Evolutionary conservation across 2,113 vertebrate species (phyloP), one percentile per base, ranked within the genome.

Genomic region (Ciconia boyciana): DNA sequence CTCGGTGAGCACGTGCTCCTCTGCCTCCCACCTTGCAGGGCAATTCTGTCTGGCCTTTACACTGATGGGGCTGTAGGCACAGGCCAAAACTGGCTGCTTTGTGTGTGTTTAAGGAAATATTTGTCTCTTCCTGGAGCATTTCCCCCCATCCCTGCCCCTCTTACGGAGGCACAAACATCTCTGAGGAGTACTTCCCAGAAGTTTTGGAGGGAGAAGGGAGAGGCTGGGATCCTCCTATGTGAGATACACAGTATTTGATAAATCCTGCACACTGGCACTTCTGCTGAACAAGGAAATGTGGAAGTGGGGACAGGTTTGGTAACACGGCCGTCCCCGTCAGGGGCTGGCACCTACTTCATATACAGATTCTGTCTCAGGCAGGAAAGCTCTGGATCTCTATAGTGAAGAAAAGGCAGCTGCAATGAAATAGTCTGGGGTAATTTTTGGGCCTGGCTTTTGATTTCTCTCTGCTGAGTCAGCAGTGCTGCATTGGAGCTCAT

Each of bases 41-140:
- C 20, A 16, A 0, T 22, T 43, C 44, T 13, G 13, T 7, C 54
- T 2, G 22, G 18, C 31, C 18, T 36, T 32, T 10, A 34, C 14
- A 0, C 62, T 2, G 12, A 7, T 2, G 9, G n/a, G 12, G 22
- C n/a, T 26, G 26, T 6, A 44, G 44, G 39, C 16, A 15, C 3
- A 0, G 8, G 12, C 60, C 60, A 19, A 16, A 12, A 13, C 8
- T 1, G 34, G 52, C 57, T 24, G 48, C 2, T 48, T 11, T 16
- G 7, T 18, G 36, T 3, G 31, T 3, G 7, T 17, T 57, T 43
- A 12, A 64, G 39, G 79, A 51, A 22, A 24, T 25, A 13, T 25
- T 52, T n/a, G 21, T 29, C 32, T 24, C 34, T 32, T n/a, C 60
- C 54, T 16, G 25, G 55, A 75, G 34, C 9, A 1, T 74, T 48